Evolutionary conservation across 2,113 vertebrate species (phyloP), one percentile per base, ranked within the genome.

Genomic region (Hydrochoerus hydrochaeris): DNA sequence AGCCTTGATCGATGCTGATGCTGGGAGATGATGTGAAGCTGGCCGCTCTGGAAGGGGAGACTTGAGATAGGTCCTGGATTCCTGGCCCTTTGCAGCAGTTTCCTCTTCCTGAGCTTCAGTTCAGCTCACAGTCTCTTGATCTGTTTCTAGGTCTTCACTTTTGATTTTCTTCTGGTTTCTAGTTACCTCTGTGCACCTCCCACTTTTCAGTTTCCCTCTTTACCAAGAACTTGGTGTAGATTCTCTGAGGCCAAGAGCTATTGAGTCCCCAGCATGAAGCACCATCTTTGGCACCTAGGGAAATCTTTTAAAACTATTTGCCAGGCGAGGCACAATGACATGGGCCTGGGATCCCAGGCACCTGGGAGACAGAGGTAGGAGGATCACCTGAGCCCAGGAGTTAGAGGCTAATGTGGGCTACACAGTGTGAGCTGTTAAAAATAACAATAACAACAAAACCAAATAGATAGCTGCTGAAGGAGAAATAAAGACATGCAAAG

Each of bases 241-340:
- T 2, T 81, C 30, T n/a, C 52, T 7, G 22, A 62, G 12, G 65
- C 58, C 44, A 54, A 24, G 60, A 35, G 14, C 26, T 52, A 28
- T 12, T 32, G 3, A 17, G 57, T 52, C 10, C 38, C 44, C 54
- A 54, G 54, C 26, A 52, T 12, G 3, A 1, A 38, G 38, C 38
- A 30, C 14, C n/a, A 8, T 3, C 1, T 38, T 24, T 6, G 38
- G 35, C 24, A 28, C 14, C 57, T 24, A 63, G 0, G 0, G 4
- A 60, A 46, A 19, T 52, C 13, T 28, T 63, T 77, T 57, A 7
- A 7, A 57, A 67, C 17, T 54, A n/a, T 32, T 30, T 62, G 41
- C 58, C 46, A 26, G 38, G 35, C 17, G 5, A 65, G 35, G 30
- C 19, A 52, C 11, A 46, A 38, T 49, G 32, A 13, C 22, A 3